Base-by-base conservation (phyloP, 2,888 invertebrate species). In the Ennomos quercinarius region DNA sequence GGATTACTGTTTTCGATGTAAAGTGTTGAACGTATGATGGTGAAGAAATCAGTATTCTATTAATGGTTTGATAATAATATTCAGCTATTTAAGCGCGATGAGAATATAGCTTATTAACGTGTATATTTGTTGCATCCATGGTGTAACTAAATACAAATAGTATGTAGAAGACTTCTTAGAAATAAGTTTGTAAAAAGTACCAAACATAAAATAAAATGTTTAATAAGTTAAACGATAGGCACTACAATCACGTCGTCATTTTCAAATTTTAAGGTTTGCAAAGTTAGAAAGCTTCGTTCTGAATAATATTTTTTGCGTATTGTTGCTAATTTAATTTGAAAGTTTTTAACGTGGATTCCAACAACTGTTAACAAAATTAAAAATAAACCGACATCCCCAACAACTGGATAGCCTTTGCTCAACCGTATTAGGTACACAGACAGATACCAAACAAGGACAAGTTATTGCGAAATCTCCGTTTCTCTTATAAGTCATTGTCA, bases 401-500 rank as follows among this genome's bases (percentile, higher is more conserved):
- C 40, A 59, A 45, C 59, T 59, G 37, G 59, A 44, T 42, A 54
- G 54, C 42, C 49, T 47, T 61, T 61, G 51, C 55, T 51, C 60
- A 56, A 61, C 51, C 55, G 50, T 39, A 37, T 46, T 46, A 55
- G 46, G 17, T 11, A 43, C 43, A 17, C 50, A 51, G 51, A 42
- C 50, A 13, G 38, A 41, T 48, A 42, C 47, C 47, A 60, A 60
- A 51, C 60, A 61, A 61, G 60, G 60, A 61, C 60, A 61, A 55
- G 46, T 41, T 36, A 56, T 61, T 61, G 60, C 60, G 13, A 61
- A 55, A 61, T 45, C 46, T 51, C 34, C 51, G 60, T 61, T 61
- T 61, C 60, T 42, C 60, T 61, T 55, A 61, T 56, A 61, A 61
- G 60, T 61, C 60, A 61, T 61, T 61, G 60, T 61, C 60, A 61